phyloP scores from a whole-genome alignment of 2,113 vertebrate species.

The Chionodraco myersi region DNA sequence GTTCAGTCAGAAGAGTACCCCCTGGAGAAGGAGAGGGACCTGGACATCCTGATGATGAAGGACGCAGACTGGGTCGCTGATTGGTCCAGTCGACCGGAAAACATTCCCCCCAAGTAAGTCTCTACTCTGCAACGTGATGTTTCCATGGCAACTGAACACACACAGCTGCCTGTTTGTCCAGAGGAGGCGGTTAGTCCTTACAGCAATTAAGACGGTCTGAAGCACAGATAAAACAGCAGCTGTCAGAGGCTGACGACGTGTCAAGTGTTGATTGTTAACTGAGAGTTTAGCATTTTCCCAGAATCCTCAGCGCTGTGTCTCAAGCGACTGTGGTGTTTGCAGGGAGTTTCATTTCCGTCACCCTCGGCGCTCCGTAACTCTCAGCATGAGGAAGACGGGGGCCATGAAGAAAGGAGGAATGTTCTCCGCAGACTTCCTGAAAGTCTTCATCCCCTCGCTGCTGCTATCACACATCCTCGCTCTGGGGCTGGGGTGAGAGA shows the following conservation, averaged over 20 bases:
- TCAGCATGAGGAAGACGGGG: conserved; percentile 98
- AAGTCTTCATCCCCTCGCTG: conserved; percentile 97
- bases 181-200: conserved; percentile 2
- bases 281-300: not conserved
- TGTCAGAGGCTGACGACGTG: not conserved
- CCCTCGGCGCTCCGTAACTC: conserved; percentile 92
- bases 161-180: conserved; percentile 33
- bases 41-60: conserved; percentile 92
- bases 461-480: conserved; percentile 97
- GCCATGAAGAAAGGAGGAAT: conserved; percentile 99
- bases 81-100: conserved; percentile 98
- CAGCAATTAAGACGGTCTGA: not conserved
- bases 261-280: not conserved
- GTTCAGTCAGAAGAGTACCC: conserved; percentile 92
- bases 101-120: conserved; percentile 95
- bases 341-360: conserved; percentile 99
- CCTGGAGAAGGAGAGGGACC: conserved; percentile 91
- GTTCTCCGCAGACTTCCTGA: conserved; percentile 98
- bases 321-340: conserved; percentile 20
- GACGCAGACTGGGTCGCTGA: conserved; percentile 96
- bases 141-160: conserved; percentile 32
- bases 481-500: conserved; percentile 94
- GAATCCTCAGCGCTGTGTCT: not conserved
- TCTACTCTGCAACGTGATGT: conserved; percentile 17
- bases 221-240: not conserved